Base-by-base conservation (phyloP, 2,113 vertebrate species). In the Vidua chalybeata region DNA sequence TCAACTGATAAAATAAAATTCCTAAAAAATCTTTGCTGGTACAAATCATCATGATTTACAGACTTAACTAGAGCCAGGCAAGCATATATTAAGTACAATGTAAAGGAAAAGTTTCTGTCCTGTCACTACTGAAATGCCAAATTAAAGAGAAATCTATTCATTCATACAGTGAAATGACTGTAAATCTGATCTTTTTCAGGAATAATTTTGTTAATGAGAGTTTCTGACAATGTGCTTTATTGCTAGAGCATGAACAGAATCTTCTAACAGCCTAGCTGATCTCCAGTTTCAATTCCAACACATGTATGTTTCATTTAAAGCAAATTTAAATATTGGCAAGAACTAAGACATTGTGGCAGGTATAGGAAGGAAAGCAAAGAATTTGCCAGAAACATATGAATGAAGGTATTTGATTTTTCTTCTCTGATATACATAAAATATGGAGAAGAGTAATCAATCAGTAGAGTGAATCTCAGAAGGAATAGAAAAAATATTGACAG, bases 51-150 rank as follows among this genome's bases (percentile, higher is more conserved):
- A 93, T 90, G 97, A 87, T 62, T 71, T 78, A 84, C 72, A 94
- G 63, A 96, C 91, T 97, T 97, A 97, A 96, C 92, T 97, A 97
- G 56, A 95, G 37, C 33, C 74, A 18, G 95, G 82, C 86, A 97
- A 86, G 71, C 82, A 96, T 94, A 61, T 80, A 84, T 97, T 97
- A 96, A 97, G 85, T 93, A 91, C 51, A 77, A 68, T 68, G 31
- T 67, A 93, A 84, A 84, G 58, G 74, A 89, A 94, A 87, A 91
- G 39, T 74, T 77, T 78, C 67, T 93, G 89, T 62, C 83, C 73
- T 94, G 94, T 93, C 96, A 94, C 15, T 94, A 93, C 73, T 87
- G 61, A 81, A 66, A 80, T 66, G 62, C 51, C 15, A 87, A 68
- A 87, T 74, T 91, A 96, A 96, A 96, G 85, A 68, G 85, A 95